Evolutionary conservation across 2,888 invertebrate species (phyloP).

Genomic region (Drosophila neotestacea): DNA sequence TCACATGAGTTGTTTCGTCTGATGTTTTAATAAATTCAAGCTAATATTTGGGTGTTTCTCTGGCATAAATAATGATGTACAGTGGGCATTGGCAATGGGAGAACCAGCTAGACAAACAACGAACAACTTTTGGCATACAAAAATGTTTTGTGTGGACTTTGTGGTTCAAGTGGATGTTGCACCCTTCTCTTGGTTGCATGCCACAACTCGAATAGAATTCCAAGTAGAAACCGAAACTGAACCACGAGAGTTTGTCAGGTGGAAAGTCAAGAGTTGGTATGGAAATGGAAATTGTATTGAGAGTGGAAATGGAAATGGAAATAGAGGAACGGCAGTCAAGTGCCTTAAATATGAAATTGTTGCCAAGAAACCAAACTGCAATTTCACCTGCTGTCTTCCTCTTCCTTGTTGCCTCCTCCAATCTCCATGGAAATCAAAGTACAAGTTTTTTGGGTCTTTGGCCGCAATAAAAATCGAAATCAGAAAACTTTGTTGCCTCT

Average conservation of each 20-base stretch:
- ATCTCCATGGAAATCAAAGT: conserved; percentile 44
- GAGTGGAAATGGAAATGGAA: conserved; percentile 9
- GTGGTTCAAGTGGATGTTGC: conserved; percentile 66
- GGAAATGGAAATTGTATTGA: conserved; percentile 32
- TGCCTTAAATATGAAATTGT: conserved; percentile 68
- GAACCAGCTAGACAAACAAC: conserved; percentile 12
- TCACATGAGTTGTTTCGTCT: conserved; percentile 21
- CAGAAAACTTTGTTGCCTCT: conserved; percentile 58
- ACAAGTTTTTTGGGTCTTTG: conserved; percentile 30
- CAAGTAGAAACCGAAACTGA: conserved; percentile 15
- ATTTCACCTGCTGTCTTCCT: conserved; percentile 22
- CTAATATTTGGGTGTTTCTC: conserved; percentile 53
- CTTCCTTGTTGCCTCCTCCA: conserved; percentile 5
- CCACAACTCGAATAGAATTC: conserved; percentile 29
- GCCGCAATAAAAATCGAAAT: conserved; percentile 75
- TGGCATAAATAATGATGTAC: conserved; percentile 54
- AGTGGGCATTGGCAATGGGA: conserved; percentile 17
- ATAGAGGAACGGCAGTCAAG: conserved; percentile 46
- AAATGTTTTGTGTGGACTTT: conserved; percentile 56
- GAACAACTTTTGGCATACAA: conserved; percentile 48
- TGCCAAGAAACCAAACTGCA: conserved; percentile 66
- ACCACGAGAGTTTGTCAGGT: conserved; percentile 22
- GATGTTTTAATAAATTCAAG: conserved; percentile 62
- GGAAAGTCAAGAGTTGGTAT: conserved; percentile 41
- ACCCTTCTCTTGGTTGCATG: conserved; percentile 42